A percentile compares a stretch with the other conserved stretches of the same genome.
Conservation (phyloP, 2,113 vertebrate species). For the Willisornis vidua region DNA sequence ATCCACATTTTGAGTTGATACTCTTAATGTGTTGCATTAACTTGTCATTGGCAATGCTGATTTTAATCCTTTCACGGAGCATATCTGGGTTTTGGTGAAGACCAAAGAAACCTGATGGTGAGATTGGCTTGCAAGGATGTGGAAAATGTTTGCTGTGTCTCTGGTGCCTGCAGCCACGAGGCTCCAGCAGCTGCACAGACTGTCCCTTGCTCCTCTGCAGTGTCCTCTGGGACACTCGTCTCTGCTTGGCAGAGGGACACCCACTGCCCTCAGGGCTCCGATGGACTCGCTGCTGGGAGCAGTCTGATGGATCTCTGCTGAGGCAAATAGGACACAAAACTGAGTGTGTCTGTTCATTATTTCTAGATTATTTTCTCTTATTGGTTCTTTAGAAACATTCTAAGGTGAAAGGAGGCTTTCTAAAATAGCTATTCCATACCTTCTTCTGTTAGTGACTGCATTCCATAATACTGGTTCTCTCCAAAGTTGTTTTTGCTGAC, state of each 20-base stretch:
- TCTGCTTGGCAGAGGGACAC: background rate
- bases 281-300: background rate
- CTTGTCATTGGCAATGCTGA: background rate
- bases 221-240: background rate
- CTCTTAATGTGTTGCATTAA: background rate
- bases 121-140: background rate
- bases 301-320: background rate
- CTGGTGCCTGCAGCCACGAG: background rate
- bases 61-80: background rate
- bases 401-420: background rate
- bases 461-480: background rate
- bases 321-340: background rate
- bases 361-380: background rate
- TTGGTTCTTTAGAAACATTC: background rate
- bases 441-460: background rate
- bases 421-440: background rate
- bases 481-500: background rate
- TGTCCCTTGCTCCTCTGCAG: background rate
- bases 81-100: background rate
- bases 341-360: background rate
- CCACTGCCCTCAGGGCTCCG: background rate
- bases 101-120: background rate
- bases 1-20: background rate
- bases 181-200: background rate
- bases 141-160: conserved; percentile 15